phyloP scores from a whole-genome alignment of 2,113 vertebrate species.

The Lepidothrix coronata region DNA sequence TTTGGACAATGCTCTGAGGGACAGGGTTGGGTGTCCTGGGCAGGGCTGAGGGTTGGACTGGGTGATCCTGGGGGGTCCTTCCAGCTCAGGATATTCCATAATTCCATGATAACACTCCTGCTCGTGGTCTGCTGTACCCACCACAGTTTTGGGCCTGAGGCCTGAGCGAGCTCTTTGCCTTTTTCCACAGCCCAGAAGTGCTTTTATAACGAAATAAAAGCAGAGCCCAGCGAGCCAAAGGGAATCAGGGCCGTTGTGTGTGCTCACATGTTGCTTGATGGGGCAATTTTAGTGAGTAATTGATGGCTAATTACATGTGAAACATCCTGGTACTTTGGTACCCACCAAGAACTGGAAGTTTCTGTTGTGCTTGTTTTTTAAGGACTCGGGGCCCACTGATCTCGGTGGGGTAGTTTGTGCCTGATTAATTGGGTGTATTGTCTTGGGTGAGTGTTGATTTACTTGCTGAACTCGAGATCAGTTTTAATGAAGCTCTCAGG shows the following conservation, averaged over 20 bases:
- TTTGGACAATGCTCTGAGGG: neutral
- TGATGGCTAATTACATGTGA: conserved; percentile 24
- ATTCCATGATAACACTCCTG: neutral
- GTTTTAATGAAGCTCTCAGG: conserved; percentile 29
- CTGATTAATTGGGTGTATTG: conserved; percentile 23
- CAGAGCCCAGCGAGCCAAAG: neutral
- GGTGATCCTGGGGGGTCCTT: accelerated
- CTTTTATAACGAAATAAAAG: neutral
- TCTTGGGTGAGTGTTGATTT: conserved; percentile 44
- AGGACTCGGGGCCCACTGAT: neutral
- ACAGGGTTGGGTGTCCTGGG: neutral
- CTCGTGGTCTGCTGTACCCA: neutral
- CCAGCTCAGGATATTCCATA: neutral
- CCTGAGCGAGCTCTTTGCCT: neutral
- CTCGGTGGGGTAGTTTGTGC: neutral
- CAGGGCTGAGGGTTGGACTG: neutral
- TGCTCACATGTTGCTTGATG: neutral
- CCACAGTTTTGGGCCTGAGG: neutral
- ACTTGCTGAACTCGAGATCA: conserved; percentile 27
- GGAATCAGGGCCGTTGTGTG: neutral
- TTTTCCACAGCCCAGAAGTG: neutral
- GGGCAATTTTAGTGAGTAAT: neutral
- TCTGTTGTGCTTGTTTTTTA: conserved; percentile 2
- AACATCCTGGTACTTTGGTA: neutral
- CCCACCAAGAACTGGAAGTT: neutral